A percentile compares a stretch with the other conserved stretches of the same genome.
These are phyloP conservation scores for Mormyrus lacerda DNA, from an alignment of 2,113 vertebrate species.

Conservation along the genomic window DNA sequence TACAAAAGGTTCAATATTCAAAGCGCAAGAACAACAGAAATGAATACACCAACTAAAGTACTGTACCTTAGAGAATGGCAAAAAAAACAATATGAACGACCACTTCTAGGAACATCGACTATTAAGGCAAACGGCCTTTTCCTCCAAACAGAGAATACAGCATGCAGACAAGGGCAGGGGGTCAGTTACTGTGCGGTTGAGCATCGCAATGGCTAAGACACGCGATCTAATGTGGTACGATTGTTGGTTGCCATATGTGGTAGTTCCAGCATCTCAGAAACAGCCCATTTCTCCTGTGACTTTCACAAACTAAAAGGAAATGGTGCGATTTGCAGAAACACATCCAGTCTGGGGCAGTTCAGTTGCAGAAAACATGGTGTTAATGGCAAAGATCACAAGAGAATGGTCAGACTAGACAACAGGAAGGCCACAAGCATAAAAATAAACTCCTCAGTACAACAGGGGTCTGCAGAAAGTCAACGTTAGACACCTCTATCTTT, in stretches of 20 bases:
- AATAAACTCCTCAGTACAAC: not conserved
- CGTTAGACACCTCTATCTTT: not conserved
- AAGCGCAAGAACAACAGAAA: not conserved
- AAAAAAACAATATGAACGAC: not conserved
- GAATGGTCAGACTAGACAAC: not conserved
- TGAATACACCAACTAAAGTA: not conserved
- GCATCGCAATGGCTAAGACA: not conserved
- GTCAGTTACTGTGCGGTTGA: not conserved
- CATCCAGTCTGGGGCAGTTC: not conserved
- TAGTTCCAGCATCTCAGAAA: no score
- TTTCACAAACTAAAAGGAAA: not conserved
- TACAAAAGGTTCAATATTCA: not conserved
- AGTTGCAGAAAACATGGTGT: not conserved
- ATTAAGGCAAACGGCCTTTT: not conserved
- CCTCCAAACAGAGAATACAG: not conserved
- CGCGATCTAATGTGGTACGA: not conserved
- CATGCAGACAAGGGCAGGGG: not conserved
- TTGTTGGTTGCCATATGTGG: not conserved
- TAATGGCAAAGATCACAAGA: not conserved
- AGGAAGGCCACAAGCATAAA: not conserved
- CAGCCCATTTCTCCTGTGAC: not conserved
- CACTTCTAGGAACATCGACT: not conserved
- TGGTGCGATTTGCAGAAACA: not conserved
- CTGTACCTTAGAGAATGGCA: not conserved
- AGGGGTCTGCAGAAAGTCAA: not conserved